Evolutionary conservation across 2,797 vertebrate species (phyloP), one percentile per base, ranked within the genome.

Genomic region (Nyctalus aviator): DNA sequence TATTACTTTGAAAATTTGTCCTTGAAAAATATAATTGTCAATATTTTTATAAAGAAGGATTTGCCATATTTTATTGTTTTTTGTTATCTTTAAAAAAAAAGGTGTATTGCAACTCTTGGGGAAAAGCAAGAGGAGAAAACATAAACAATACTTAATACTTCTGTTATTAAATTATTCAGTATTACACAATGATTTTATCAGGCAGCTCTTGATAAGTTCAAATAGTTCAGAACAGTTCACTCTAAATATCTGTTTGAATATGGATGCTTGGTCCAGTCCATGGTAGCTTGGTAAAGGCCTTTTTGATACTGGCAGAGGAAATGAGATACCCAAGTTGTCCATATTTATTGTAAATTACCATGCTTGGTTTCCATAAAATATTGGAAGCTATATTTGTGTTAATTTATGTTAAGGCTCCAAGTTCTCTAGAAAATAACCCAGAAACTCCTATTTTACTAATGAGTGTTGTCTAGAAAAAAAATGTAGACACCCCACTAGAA

Each of bases 41-140:
- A 3, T 84, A 37, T 93, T 96, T 79, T 85, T 13, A 32, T 64
- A 76, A 57, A 55, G 71, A 50, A 83, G 21, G 23, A 84, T 81
- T 95, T 85, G 46, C 30, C 25, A 17, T 75, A 23, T 78, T 89
- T 95, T 90, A 35, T 25, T 81, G 20, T 41, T 41, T 41, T 41
- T 41, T 41, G 37, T 41, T 41, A 41, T 41, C 37, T 41, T 41
- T 1, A 41, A 41, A 41, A 41, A 41, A 41, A 41, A 77, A 4
- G 3, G 50, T 79, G 57, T 81, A 73, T 81, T 84, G 35, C 25
- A 84, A 8, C 21, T 91, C 50, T 69, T 71, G 50, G 23, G 23
- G 9, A 88, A 83, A 96, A 92, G 32, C 44, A 59, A 81, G 64
- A 90, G 15, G 81, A 93, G n/a, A 72, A 55, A 84, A 57, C 86